Evolutionary conservation across 2,113 vertebrate species (phyloP), one percentile per base, ranked within the genome.

Genomic region (Zosterops lateralis): DNA sequence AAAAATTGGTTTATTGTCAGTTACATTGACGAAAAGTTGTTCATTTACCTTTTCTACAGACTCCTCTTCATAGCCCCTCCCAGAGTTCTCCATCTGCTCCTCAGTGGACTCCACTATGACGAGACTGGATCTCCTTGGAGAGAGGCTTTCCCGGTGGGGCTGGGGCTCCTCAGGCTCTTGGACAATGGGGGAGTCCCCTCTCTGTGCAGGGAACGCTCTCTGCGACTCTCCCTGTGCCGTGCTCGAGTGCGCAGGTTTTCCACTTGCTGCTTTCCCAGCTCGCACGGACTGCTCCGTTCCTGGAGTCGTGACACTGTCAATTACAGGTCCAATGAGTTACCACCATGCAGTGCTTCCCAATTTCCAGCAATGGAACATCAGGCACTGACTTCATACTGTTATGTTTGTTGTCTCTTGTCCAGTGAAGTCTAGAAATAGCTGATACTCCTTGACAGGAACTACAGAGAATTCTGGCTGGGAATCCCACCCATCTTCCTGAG

Each of bases 1-100:
- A 73, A 71, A 71, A 58, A 10, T 50, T 34, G 5, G 7, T 40
- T 14, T 61, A 62, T 5, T 38, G 14, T 45, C 62, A 54, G 10
- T 32, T 40, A 38, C 12, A 45, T 50, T 24, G 29, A 72, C 12
- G 15, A 21, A 38, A 34, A 67, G 29, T 25, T 44, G 11, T 15
- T 38, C 38, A 38, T 15, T 98, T 98, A 99, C 99, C 98, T 98
- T 98, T 95, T 98, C 98, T 67, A 99, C 96, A 73, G 98, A 97
- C 57, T 97, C 96, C 56, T 98, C 98, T 67, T 98, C 97, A 28
- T 87, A 97, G 40, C 88, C 97, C 67, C 95, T 97, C 88, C 95
- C 96, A 40, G 95, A 91, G 66, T 96, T 97, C 50, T 97, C 97
- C 11, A 95, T 86, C 44, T 98, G 98, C 83, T 98, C 98, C 54